A percentile compares a stretch with the other conserved stretches of the same genome.
Evolutionary conservation across 64 coral and sea anemone genomes (phyloP).

Genomic region (Trachythela sp.): DNA sequence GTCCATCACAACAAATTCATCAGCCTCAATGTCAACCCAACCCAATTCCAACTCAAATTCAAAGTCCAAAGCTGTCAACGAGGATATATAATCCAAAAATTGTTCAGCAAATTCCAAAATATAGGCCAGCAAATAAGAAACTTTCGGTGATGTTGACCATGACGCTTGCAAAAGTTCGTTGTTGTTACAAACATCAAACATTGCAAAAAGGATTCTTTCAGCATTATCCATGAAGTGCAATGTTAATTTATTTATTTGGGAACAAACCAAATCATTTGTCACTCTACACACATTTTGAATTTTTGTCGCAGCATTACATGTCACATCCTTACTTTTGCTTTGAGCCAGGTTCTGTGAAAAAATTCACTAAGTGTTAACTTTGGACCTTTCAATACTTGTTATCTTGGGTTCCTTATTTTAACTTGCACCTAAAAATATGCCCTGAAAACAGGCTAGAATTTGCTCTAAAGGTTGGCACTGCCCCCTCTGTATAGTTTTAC

Average conservation of each 20-base stretch:
- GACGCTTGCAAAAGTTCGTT: background rate
- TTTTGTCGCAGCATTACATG: background rate
- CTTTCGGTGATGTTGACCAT: background rate
- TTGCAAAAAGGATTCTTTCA: background rate
- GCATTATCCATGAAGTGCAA: background rate
- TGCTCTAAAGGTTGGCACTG: too few relatives aligned
- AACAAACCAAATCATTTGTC: background rate
- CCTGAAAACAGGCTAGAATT: too few relatives aligned
- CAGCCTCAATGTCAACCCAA: background rate
- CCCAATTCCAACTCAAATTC: background rate
- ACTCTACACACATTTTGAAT: background rate
- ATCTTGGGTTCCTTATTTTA: too few relatives aligned
- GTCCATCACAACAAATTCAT: background rate
- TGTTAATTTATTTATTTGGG: background rate
- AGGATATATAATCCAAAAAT: background rate
- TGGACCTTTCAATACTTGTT: background rate
- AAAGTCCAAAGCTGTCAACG: background rate
- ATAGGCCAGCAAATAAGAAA: background rate
- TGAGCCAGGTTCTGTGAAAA: background rate
- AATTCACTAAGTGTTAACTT: background rate
- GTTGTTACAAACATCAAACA: conserved; percentile 4
- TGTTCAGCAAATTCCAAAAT: background rate
- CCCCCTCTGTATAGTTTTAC: too few relatives aligned
- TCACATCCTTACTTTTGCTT: background rate
- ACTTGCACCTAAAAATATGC: too few relatives aligned